Base-by-base conservation (phyloP, 2,113 vertebrate genomes). In the Phalacrocorax pelagicus region DNA sequence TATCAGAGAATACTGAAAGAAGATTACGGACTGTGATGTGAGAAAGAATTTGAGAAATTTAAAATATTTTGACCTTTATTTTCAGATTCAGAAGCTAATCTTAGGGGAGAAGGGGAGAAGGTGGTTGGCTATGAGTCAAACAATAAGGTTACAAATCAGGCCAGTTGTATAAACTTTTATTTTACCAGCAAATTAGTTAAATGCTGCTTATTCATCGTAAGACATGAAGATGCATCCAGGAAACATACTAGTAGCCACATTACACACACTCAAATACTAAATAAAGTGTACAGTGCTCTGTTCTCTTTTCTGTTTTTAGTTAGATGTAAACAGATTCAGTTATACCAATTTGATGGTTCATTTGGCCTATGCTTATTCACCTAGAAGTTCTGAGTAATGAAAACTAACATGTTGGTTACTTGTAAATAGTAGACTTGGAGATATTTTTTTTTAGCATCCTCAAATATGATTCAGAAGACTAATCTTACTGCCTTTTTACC, bases 1-100 rank as follows among this genome's bases (percentile, higher is more conserved):
- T 69, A 44, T 9, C 23, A 85, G 26, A 54, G 38, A 87, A 81
- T n/a, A 24, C 30, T 61, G 22, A 69, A 72, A 52, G 36, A 27
- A 38, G 24, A 59, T 77, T 58, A 82, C 21, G 44, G 23, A 47
- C 23, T 69, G 26, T 74, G 62, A 44, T 47, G 5, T 0, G 0
- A 71, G n/a, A 32, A 73, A 38, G 12, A 87, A 52, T 54, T 11
- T 36, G 23, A 86, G 66, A 72, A 26, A 80, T 58, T 27, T 63
- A 19, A 91, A 70, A 8, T 44, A 49, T 49, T 81, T 66, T 81
- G 9, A 71, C 51, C n/a, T 88, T 65, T 10, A 40, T 73, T 87
- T 90, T 90, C 40, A 23, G 32, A 66, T 75, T 82, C 9, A 46
- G 51, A 75, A 51, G 38, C 24, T 79, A 49, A 52, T 92, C 51